Conservation (phyloP, 2,888 invertebrate genomes). For the Dichetophora obliterata region DNA sequence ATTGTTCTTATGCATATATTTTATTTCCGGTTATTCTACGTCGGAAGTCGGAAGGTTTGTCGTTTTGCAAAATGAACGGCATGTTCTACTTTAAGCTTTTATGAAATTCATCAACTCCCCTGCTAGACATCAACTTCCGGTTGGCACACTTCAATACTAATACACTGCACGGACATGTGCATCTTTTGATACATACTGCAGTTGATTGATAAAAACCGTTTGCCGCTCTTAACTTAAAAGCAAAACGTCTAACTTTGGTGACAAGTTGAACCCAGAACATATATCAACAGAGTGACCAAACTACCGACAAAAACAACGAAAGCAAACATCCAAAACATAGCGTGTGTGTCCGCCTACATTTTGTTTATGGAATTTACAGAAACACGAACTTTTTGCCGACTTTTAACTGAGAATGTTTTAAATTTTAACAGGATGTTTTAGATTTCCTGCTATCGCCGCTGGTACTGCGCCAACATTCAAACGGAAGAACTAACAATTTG, state of each 20-base stretch:
- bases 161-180: background rate
- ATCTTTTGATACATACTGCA: no score
- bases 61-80: background rate
- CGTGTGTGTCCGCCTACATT: no score
- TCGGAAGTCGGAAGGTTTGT: background rate
- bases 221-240: no score
- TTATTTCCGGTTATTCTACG: background rate
- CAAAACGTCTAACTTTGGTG: no score
- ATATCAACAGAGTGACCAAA: no score
- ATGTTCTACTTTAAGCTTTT: background rate
- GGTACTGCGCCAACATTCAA: no score
- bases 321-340: no score
- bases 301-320: no score
- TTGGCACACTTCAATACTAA: background rate
- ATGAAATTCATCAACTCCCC: background rate
- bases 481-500: no score
- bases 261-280: no score
- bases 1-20: constrained; percentile 13
- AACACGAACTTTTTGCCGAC: constrained; percentile 13
- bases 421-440: constrained; percentile 19
- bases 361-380: background rate
- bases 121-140: background rate
- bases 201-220: no score
- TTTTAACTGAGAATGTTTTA: background rate
- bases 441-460: constrained; percentile 6